A percentile compares a stretch with the other conserved stretches of the same genome.
Conservation (phyloP, 2,888 invertebrate species). For the Eupithecia exiguata region DNA sequence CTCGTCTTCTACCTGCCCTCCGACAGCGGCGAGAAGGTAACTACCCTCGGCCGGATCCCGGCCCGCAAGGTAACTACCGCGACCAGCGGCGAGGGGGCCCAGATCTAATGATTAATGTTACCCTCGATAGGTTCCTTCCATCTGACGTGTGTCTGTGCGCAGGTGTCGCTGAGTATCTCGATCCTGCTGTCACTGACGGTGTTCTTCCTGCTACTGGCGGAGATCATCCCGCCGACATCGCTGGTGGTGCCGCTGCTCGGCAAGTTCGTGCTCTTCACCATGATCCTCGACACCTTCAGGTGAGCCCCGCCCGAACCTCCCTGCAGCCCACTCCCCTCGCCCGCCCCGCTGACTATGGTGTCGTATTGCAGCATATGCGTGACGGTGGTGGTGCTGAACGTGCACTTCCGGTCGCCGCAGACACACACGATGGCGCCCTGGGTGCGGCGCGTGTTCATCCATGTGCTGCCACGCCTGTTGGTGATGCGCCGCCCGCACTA, state of each 20-base stretch:
- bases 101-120: neutral
- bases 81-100: neutral
- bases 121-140: neutral
- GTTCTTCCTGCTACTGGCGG: slow-evolving; percentile 94
- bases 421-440: slow-evolving; percentile 99
- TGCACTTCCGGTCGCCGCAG: slow-evolving; percentile 98
- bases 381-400: slow-evolving; percentile 97
- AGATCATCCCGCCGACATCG: slow-evolving; percentile 89
- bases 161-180: slow-evolving; percentile 96
- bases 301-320: slow-evolving; percentile 66
- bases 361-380: slow-evolving; percentile 90
- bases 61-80: neutral
- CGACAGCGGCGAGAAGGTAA: slow-evolving; percentile 96
- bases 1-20: slow-evolving; percentile 98
- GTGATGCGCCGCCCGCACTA: slow-evolving; percentile 94
- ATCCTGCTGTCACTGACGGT: slow-evolving; percentile 97
- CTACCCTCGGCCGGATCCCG: neutral
- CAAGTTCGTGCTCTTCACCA: slow-evolving; percentile 97
- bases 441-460: slow-evolving; percentile 97
- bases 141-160: slow-evolving; percentile 6
- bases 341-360: neutral
- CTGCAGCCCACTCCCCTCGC: neutral
- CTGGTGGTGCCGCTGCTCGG: slow-evolving; percentile 96
- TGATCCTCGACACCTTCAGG: slow-evolving; percentile 98
- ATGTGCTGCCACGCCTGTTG: slow-evolving; percentile 96